These are phyloP conservation scores for Mastacembelus armatus DNA, from an alignment of 2,797 vertebrate genomes.

Conservation along the genomic window DNA sequence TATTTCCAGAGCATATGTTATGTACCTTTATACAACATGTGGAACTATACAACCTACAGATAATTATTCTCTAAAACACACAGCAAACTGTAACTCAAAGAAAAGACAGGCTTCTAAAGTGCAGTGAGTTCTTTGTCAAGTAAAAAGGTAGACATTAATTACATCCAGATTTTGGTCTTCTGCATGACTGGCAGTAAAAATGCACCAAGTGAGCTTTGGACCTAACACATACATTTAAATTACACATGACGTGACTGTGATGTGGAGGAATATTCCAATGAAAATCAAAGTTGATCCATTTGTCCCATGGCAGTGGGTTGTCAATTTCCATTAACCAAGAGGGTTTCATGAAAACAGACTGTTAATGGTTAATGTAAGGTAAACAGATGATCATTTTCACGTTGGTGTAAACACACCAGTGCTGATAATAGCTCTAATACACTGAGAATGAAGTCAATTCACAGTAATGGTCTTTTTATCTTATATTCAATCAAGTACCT, in stretches of 20 bases:
- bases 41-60: conserved; percentile 16
- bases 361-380: conserved; percentile 14
- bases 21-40: conserved; percentile 49
- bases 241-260: background rate
- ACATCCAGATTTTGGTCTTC: conserved; percentile 10
- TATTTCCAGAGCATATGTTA: conserved; percentile 70
- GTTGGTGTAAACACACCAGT: conserved; percentile 14
- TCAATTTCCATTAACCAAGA: conserved; percentile 25
- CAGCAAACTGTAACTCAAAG: conserved; percentile 4
- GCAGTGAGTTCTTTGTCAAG: background rate
- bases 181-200: conserved; percentile 2
- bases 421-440: conserved; percentile 2
- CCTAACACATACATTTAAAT: conserved; percentile 18
- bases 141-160: background rate
- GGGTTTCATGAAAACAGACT: conserved; percentile 17
- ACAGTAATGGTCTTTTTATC: conserved; percentile 17
- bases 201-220: background rate
- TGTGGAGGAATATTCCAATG: conserved; percentile 15
- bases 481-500: conserved; percentile 35
- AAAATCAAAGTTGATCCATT: conserved; percentile 9
- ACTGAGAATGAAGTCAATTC: conserved; percentile 1
- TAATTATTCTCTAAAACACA: conserved; percentile 21
- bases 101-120: background rate
- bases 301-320: conserved; percentile 15
- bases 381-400: conserved; percentile 14